These are phyloP conservation scores for Dascillus cervinus DNA, from an alignment of 2,888 invertebrate species.

Conservation along the genomic window DNA sequence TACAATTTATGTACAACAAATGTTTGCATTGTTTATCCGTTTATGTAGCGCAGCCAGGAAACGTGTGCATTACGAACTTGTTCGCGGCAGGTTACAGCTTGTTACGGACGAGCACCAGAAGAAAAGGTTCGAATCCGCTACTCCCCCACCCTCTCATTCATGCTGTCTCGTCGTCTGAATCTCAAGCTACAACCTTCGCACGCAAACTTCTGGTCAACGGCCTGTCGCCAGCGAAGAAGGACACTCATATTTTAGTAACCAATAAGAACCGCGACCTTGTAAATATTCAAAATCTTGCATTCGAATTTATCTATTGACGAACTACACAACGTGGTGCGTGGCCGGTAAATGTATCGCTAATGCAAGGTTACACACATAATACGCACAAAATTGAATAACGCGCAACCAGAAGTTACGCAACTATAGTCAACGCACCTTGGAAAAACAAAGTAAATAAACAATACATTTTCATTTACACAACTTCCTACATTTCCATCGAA, in stretches of 20 bases:
- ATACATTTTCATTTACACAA: too few relatives aligned
- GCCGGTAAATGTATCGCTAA: not conserved
- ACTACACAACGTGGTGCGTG: not conserved
- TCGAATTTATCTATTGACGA: conserved; percentile 6
- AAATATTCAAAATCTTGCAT: conserved; percentile 10
- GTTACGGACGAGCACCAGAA: too few relatives aligned
- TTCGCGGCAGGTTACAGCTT: too few relatives aligned
- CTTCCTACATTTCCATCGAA: too few relatives aligned
- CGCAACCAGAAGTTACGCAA: too few relatives aligned
- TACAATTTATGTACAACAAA: too few relatives aligned
- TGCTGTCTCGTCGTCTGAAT: conserved; percentile 9
- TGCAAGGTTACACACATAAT: conserved; percentile 2
- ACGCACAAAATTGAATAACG: not conserved
- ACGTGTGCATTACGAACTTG: too few relatives aligned
- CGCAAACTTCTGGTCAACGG: conserved; percentile 27
- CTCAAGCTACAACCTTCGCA: conserved; percentile 15
- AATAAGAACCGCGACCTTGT: conserved; percentile 19
- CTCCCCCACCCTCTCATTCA: conserved; percentile 11
- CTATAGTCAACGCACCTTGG: too few relatives aligned
- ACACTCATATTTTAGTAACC: conserved; percentile 16
- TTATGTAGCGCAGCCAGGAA: too few relatives aligned
- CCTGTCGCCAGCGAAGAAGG: conserved; percentile 37
- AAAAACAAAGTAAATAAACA: too few relatives aligned
- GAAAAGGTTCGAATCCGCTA: too few relatives aligned
- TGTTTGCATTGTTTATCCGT: too few relatives aligned